Conservation (phyloP, 2,113 vertebrate genomes). For the Rutilus rutilus region DNA sequence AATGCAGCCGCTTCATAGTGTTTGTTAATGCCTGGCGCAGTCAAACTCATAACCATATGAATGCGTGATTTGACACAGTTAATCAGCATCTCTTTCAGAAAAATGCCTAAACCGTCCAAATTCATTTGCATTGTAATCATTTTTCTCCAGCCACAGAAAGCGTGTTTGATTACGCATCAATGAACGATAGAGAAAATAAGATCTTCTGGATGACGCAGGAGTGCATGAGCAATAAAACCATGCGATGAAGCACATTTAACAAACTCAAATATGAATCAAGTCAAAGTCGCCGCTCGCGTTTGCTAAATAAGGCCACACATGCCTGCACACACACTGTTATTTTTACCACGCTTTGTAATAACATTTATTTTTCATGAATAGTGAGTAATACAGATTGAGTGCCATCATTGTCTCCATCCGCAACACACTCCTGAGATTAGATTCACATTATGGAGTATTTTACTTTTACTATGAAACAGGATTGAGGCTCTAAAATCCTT, state of each 20-base stretch:
- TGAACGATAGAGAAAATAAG: constrained; percentile 54
- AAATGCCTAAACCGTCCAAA: constrained; percentile 36
- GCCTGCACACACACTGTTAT: constrained; percentile 60
- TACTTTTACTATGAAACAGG: background rate
- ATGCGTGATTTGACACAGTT: constrained; percentile 56
- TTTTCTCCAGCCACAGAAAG: constrained; percentile 56
- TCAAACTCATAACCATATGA: constrained; percentile 43
- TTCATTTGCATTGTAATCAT: constrained; percentile 60
- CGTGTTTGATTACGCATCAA: constrained; percentile 48
- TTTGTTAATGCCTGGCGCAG: constrained; percentile 52
- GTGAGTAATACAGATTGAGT: constrained; percentile 1
- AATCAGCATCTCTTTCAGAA: constrained; percentile 64
- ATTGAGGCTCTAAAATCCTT: background rate
- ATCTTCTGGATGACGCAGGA: constrained; percentile 42
- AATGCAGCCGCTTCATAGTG: background rate
- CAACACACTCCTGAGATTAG: background rate
- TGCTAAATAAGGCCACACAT: background rate
- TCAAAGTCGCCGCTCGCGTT: constrained; percentile 48
- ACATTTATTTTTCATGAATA: constrained; percentile 18
- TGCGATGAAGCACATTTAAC: constrained; percentile 63
- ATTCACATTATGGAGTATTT: background rate
- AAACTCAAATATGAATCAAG: constrained; percentile 56
- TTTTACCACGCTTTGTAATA: constrained; percentile 57
- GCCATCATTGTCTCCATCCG: constrained; percentile 18
- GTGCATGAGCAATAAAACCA: constrained; percentile 54